Conservation (phyloP, 2,113 vertebrate genomes). For the Labrus mixtus region DNA sequence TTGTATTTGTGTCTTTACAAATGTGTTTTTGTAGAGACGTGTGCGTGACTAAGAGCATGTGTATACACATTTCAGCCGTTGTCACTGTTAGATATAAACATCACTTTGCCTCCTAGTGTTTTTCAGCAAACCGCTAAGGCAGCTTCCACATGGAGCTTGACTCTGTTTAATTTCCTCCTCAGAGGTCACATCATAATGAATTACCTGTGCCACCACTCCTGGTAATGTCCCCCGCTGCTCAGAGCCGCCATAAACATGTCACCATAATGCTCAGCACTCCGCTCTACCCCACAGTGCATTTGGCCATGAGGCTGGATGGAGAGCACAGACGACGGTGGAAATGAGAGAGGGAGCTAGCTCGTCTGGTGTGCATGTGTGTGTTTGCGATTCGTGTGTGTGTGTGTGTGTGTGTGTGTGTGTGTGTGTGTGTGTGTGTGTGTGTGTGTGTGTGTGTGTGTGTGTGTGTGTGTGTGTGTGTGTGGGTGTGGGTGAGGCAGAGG, state of each 20-base stretch:
- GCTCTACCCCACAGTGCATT: conserved; percentile 90
- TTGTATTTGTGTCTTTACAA: background rate
- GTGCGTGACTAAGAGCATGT: conserved; percentile 8
- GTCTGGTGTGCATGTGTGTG: conserved; percentile 68
- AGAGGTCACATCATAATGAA: conserved; percentile 80
- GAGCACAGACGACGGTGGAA: conserved; percentile 88
- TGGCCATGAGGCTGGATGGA: conserved; percentile 87
- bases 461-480: conserved; percentile 61
- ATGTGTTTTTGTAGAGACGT: conserved; percentile 4
- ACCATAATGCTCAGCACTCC: conserved; percentile 95
- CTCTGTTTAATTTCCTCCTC: conserved; percentile 80
- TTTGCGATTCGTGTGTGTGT: conserved; percentile 36
- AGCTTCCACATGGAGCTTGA: conserved; percentile 71
- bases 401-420: conserved; percentile 66
- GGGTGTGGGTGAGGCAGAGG: conserved; percentile 54
- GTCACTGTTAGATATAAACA: conserved; percentile 38
- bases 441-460: conserved; percentile 67
- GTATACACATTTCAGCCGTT: conserved; percentile 9
- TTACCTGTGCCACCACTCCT: conserved; percentile 85
- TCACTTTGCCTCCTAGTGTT: conserved; percentile 43
- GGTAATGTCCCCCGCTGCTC: conserved; percentile 81
- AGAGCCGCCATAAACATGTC: conserved; percentile 95
- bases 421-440: conserved; percentile 68
- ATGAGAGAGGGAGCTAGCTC: conserved; percentile 89
- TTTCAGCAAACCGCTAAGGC: conserved; percentile 57